phyloP scores from a whole-genome alignment of 2,888 invertebrate genomes.

The Orchestes rusci region DNA sequence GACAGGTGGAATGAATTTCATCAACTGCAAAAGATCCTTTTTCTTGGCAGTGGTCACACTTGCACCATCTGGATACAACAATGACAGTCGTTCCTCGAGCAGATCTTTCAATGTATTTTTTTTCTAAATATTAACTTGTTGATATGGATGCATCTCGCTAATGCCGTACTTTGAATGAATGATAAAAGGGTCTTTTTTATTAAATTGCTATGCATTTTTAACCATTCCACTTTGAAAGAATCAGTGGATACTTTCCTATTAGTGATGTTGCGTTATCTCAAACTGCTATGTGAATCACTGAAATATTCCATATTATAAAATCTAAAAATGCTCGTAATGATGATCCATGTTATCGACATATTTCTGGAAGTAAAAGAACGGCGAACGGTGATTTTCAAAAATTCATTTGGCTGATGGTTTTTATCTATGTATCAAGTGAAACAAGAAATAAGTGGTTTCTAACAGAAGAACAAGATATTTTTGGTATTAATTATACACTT shows the following conservation, averaged over 20 bases:
- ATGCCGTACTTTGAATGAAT: constrained; percentile 1
- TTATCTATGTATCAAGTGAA: too few species aligned
- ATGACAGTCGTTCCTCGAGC: not conserved
- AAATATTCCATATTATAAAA: too few species aligned
- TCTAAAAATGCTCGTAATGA: too few species aligned
- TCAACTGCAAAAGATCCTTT: constrained; percentile 6
- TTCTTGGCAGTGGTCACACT: constrained; percentile 1
- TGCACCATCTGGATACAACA: constrained; percentile 3
- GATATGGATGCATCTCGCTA: not conserved
- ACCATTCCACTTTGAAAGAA: constrained; percentile 5
- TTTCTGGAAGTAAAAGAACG: too few species aligned
- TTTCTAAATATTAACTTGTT: not conserved
- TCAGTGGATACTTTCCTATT: constrained; percentile 1
- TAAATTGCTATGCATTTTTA: not conserved
- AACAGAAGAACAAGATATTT: too few species aligned
- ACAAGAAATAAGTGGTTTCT: too few species aligned
- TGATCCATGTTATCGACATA: too few species aligned
- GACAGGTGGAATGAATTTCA: constrained; percentile 5
- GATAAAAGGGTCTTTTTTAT: not conserved
- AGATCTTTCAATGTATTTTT: not conserved
- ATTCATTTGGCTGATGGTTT: too few species aligned
- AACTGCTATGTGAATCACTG: too few species aligned
- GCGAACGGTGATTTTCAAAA: too few species aligned
- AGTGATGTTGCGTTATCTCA: constrained; percentile 1
- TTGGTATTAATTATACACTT: too few species aligned